Percentiles rank a stretch among this genome's conserved stretches.
Evolutionary conservation across 2,888 invertebrate species (phyloP).

Genomic region (Abrostola triplasia): DNA sequence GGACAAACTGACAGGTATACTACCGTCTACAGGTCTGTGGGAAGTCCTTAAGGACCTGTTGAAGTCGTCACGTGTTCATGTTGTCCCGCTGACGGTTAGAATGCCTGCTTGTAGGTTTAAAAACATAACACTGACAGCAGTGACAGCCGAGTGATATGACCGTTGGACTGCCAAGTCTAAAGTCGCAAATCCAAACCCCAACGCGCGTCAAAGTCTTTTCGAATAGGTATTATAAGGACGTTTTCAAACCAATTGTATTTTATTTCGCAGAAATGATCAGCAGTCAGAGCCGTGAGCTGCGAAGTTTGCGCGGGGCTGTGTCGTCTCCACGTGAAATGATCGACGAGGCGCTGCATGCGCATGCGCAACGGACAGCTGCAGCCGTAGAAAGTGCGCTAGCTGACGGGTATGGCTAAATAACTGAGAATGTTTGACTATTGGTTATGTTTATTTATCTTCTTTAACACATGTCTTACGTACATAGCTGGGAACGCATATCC

Average conservation of each 20-base stretch:
- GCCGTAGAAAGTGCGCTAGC: conserved; percentile 74
- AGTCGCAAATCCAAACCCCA: no score
- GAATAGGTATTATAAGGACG: background rate
- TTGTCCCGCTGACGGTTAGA: background rate
- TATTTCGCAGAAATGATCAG: conserved; percentile 78
- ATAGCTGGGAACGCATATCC: conserved; percentile 77
- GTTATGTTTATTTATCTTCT: no score
- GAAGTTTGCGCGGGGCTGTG: conserved; percentile 77
- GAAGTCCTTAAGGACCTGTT: background rate
- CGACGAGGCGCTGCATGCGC: conserved; percentile 68
- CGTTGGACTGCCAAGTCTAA: no score
- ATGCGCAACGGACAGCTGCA: conserved; percentile 69
- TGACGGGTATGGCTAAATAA: conserved; percentile 65
- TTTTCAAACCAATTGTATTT: no score
- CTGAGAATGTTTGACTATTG: background rate
- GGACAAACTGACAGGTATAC: conserved; percentile 76
- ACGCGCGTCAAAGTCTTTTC: no score
- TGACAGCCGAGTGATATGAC: no score
- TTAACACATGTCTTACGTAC: no score
- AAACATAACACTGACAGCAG: no score
- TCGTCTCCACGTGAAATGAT: conserved; percentile 60
- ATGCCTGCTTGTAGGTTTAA: background rate
- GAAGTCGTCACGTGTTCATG: no score
- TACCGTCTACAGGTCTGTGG: background rate
- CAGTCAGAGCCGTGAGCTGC: conserved; percentile 82